Evolutionary conservation across 1,140 invertebrate species (phyloP), one percentile per base, ranked within the genome.

Genomic region (Melanaphis sacchari): DNA sequence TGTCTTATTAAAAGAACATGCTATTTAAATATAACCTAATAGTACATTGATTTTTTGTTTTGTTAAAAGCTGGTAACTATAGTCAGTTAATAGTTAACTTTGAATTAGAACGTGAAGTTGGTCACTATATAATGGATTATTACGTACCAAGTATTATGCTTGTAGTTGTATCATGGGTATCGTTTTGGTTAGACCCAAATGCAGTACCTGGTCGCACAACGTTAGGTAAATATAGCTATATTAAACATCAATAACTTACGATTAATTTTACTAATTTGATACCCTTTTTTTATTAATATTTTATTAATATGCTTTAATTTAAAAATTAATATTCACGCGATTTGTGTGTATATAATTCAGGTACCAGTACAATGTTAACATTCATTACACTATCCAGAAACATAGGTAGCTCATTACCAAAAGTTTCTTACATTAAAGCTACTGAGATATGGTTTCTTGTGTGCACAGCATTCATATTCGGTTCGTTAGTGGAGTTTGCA

Each of bases 351-450:
- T 36, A 43, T 36, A 46, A 89, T 90, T 31, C 94, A 97, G 97
- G 97, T 41, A 98, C 97, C 31, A 97, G 97, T 94, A 98, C 97
- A 7, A 97, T 98, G 96, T 95, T 98, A 87, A 97, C 98, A 24
- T 98, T 98, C 94, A 98, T 98, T 94, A 98, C 98, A 9, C 95
- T 98, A 87, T 98, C 97, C 52, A 97, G 97, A 2, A 97, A 97
- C 85, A 97, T 97, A 94, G 97, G 97, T 54, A 98, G 98, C 95
- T 97, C 97, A 15, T 95, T 98, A 84, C 98, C 98, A 0, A 98
- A 98, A 95, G 97, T 98, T 1, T 98, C 98, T 31, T 98, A 98
- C 94, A 97, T 98, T n/a, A 98, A 98, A 95, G 97, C 98, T 0
- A 97, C 98, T 93, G 98, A 98, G 95, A 97, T 98, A 88, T 98